phyloP scores from a whole-genome alignment of 2,113 vertebrate genomes.

The Pan paniscus region DNA sequence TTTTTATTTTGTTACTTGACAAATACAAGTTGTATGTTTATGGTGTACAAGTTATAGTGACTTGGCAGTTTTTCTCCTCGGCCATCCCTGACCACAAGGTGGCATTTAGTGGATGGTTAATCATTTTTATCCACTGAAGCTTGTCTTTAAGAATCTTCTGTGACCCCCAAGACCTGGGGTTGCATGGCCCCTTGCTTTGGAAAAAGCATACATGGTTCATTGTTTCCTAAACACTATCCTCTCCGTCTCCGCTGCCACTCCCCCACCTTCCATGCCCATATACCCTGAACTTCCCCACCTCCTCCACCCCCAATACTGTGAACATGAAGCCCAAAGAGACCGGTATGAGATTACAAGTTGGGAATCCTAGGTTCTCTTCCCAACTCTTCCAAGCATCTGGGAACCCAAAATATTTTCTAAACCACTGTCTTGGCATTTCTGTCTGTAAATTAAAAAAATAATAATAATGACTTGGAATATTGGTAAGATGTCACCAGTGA shows the following conservation, averaged over 20 bases:
- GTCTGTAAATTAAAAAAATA: background rate
- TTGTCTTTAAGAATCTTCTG: constrained; percentile 1
- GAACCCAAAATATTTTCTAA: background rate
- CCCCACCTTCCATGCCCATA: background rate
- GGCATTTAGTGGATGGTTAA: background rate
- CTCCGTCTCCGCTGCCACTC: background rate
- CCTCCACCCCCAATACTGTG: background rate
- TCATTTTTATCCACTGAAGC: background rate
- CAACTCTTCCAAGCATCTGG: background rate
- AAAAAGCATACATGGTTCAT: background rate
- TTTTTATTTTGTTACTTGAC: background rate
- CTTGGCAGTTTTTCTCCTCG: background rate
- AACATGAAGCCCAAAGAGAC: background rate
- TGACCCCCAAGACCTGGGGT: background rate
- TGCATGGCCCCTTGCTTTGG: background rate
- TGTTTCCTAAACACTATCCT: background rate
- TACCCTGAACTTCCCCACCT: background rate
- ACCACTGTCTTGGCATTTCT: background rate
- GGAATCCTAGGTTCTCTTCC: background rate
- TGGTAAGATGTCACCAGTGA: background rate
- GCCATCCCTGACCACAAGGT: background rate
- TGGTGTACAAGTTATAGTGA: background rate
- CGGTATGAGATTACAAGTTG: background rate
- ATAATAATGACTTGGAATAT: background rate
- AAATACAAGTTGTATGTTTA: background rate